These are phyloP conservation scores for Latrodectus elegans DNA, from an alignment of 2,888 invertebrate genomes.

Conservation along the genomic window DNA sequence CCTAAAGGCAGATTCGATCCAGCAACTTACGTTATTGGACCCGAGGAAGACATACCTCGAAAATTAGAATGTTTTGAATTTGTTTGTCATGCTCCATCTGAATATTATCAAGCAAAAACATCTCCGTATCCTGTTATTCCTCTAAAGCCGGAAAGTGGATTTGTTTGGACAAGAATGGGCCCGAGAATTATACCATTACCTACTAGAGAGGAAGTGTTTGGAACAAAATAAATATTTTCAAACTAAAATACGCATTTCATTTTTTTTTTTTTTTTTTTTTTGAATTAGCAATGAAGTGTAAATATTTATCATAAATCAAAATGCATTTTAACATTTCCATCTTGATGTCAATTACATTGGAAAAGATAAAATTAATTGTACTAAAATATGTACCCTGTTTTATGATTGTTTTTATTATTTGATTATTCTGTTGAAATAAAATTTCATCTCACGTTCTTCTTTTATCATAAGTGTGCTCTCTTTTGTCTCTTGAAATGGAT, in stretches of 20 bases:
- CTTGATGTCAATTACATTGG: too few species aligned
- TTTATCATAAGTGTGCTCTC: too few species aligned
- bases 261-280: background rate
- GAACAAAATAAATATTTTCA: constrained; percentile 27
- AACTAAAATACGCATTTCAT: background rate
- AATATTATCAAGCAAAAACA: constrained; percentile 80
- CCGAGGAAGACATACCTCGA: constrained; percentile 91
- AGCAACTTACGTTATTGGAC: constrained; percentile 90
- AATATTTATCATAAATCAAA: too few species aligned
- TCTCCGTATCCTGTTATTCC: constrained; percentile 60
- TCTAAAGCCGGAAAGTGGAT: constrained; percentile 58
- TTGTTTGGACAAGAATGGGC: constrained; percentile 68
- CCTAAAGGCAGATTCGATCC: constrained; percentile 88
- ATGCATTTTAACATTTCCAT: too few species aligned
- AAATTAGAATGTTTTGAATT: constrained; percentile 91
- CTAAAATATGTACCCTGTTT: too few species aligned
- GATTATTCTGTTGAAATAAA: too few species aligned
- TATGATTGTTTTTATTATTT: too few species aligned
- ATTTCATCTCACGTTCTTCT: too few species aligned
- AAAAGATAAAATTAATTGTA: too few species aligned
- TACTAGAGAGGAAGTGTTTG: constrained; percentile 66
- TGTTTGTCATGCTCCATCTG: constrained; percentile 94
- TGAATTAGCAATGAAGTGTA: background rate
- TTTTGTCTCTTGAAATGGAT: too few species aligned
- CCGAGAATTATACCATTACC: constrained; percentile 60